These are phyloP conservation scores for Eristalinus aeneus DNA, from an alignment of 2,888 invertebrate species.

Conservation along the genomic window DNA sequence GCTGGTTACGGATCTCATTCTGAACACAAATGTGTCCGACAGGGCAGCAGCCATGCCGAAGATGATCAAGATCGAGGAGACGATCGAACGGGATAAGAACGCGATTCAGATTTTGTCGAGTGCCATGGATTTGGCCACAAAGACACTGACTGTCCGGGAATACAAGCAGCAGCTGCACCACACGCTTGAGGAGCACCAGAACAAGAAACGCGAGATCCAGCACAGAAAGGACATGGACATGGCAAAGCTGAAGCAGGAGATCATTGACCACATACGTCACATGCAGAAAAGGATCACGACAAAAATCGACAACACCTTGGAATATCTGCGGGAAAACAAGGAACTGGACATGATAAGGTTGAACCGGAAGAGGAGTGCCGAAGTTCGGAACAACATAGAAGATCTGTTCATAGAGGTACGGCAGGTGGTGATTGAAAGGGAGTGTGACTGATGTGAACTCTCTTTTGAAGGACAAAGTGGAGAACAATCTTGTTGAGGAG, in stretches of 20 bases:
- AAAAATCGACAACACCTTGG: constrained; percentile 76
- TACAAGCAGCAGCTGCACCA: constrained; percentile 74
- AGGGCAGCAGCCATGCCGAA: constrained; percentile 73
- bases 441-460: background rate
- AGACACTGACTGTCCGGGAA: constrained; percentile 72
- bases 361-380: constrained; percentile 25
- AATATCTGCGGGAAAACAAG: constrained; percentile 73
- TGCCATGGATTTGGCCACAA: constrained; percentile 76
- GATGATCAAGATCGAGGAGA: constrained; percentile 76
- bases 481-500: constrained; percentile 35
- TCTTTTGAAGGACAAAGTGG: constrained; percentile 50
- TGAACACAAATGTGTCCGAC: constrained; percentile 73
- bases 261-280: constrained; percentile 74
- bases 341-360: constrained; percentile 32
- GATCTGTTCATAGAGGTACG: constrained; percentile 73
- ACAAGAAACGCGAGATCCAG: constrained; percentile 31
- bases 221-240: constrained; percentile 69
- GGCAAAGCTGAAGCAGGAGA: constrained; percentile 73
- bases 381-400: background rate
- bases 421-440: constrained; percentile 36
- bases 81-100: constrained; percentile 76
- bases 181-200: constrained; percentile 49
- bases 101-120: constrained; percentile 76
- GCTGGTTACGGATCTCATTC: constrained; percentile 75
- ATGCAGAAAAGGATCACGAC: constrained; percentile 75